phyloP scores from a whole-genome alignment of 1,140 invertebrate genomes.

The Tetramorium alpestre region DNA sequence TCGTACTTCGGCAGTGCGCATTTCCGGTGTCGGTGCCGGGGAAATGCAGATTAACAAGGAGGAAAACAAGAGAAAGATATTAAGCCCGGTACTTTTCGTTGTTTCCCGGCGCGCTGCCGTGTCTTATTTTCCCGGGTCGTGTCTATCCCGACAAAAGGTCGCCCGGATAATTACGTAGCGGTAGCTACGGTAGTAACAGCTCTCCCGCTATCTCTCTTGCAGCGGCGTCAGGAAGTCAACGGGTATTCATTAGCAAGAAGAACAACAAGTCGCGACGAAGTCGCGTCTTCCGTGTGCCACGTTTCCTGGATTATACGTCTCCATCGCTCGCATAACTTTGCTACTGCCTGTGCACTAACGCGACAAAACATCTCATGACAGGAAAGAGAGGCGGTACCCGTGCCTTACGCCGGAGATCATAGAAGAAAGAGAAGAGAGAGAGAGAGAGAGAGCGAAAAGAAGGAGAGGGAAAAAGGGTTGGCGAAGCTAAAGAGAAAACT shows the following conservation, averaged over 20 bases:
- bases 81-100: slow-evolving; percentile 60
- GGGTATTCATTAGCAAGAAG: slow-evolving; percentile 62
- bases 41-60: slow-evolving; percentile 63
- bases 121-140: slow-evolving; percentile 59
- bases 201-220: slow-evolving; percentile 35
- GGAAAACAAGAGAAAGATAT: slow-evolving; percentile 62
- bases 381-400: slow-evolving; percentile 6
- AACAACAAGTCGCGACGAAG: slow-evolving; percentile 54
- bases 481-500: slow-evolving; percentile 57
- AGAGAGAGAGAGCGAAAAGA: not conserved
- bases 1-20: slow-evolving; percentile 51
- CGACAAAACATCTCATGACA: slow-evolving; percentile 52
- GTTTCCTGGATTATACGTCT: slow-evolving; percentile 38
- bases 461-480: slow-evolving; percentile 21
- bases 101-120: slow-evolving; percentile 49
- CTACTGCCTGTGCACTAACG: slow-evolving; percentile 40
- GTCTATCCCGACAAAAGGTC: slow-evolving; percentile 60
- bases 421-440: slow-evolving; percentile 24
- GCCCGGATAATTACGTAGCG: slow-evolving; percentile 63
- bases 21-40: slow-evolving; percentile 48
- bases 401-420: slow-evolving; percentile 5
- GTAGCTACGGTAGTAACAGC: slow-evolving; percentile 55
- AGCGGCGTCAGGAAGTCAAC: slow-evolving; percentile 55
- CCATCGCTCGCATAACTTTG: slow-evolving; percentile 57
- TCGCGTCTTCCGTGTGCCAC: slow-evolving; percentile 54